A percentile compares a stretch with the other conserved stretches of the same genome.
Conservation (phyloP, 2,888 invertebrate species). For the Acrobeloides nanus region DNA sequence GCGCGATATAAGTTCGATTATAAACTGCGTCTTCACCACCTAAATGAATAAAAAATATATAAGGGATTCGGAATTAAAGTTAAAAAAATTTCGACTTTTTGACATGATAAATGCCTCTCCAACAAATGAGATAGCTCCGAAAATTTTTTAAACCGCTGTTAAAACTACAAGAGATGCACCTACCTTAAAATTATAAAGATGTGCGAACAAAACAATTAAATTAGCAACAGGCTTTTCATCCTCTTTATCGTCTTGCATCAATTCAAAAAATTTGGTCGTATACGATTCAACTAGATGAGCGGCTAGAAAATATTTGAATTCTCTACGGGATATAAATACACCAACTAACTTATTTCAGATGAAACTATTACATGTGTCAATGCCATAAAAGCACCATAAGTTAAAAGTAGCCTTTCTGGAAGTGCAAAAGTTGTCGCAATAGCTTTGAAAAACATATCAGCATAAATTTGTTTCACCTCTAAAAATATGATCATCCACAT, state of each 20-base stretch:
- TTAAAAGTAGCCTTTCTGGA: slow-evolving; percentile 72
- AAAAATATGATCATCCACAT: slow-evolving; percentile 21
- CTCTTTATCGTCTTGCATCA: slow-evolving; percentile 13
- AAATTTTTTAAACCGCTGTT: too few species aligned
- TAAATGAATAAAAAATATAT: slow-evolving; percentile 52
- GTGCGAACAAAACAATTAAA: slow-evolving; percentile 68
- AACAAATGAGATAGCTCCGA: too few species aligned
- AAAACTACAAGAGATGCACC: too few species aligned
- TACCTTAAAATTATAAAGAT: slow-evolving; percentile 70
- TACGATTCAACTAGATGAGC: slow-evolving; percentile 71
- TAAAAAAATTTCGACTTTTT: too few species aligned
- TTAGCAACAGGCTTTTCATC: slow-evolving; percentile 71
- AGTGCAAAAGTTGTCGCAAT: slow-evolving; percentile 63
- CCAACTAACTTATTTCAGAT: slow-evolving; percentile 71
- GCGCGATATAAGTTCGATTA: slow-evolving; percentile 66
- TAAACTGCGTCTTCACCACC: slow-evolving; percentile 70
- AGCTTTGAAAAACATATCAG: slow-evolving; percentile 67
- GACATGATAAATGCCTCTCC: too few species aligned
- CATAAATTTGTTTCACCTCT: slow-evolving; percentile 66
- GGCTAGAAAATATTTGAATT: slow-evolving; percentile 36
- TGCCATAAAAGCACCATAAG: slow-evolving; percentile 74
- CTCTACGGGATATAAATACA: neutral
- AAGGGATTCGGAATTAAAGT: too few species aligned
- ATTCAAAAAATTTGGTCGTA: slow-evolving; percentile 32
- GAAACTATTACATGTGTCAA: slow-evolving; percentile 82